Conservation (phyloP, 2,113 vertebrate species). For the Catharus minimus region DNA sequence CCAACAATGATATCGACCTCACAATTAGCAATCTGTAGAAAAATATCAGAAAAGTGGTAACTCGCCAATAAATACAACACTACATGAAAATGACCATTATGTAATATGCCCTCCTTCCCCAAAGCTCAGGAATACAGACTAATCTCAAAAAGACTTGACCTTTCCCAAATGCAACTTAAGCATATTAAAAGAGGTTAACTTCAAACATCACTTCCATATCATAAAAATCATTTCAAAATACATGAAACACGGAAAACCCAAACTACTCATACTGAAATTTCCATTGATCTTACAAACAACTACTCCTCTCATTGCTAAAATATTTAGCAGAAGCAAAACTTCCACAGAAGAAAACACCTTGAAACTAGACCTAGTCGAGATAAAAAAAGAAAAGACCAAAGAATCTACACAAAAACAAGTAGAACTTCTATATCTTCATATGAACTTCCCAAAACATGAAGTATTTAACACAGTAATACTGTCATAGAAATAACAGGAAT, state of each 20-base stretch:
- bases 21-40: neutral
- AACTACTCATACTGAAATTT: neutral
- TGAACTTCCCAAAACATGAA: neutral
- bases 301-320: neutral
- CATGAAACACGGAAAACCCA: neutral
- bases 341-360: neutral
- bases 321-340: neutral
- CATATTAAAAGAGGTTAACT: neutral
- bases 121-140: neutral
- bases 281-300: neutral
- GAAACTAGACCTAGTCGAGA: neutral
- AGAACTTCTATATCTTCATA: neutral
- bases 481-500: neutral
- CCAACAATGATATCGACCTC: accelerated
- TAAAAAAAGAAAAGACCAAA: neutral
- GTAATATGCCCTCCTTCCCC: neutral
- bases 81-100: neutral
- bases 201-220: neutral
- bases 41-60: neutral
- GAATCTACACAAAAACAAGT: neutral
- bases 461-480: neutral
- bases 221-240: neutral
- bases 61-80: neutral
- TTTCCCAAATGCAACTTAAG: neutral
- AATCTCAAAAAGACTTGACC: neutral